phyloP scores from a whole-genome alignment of 2,113 vertebrate species.

The Lates calcarifer region DNA sequence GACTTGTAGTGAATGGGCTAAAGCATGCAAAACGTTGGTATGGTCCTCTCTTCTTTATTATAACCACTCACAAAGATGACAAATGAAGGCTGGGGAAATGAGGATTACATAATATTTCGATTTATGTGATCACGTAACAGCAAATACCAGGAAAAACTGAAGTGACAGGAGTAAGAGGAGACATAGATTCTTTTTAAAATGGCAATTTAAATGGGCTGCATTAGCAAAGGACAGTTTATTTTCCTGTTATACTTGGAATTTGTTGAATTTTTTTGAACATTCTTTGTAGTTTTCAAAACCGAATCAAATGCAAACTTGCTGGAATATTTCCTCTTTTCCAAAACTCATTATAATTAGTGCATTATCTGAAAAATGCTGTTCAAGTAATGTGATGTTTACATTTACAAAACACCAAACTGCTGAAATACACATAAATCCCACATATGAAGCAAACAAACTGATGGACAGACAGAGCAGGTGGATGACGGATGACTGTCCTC shows the following conservation, averaged over 20 bases:
- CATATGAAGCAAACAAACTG: conserved; percentile 9
- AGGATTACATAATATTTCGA: conserved; percentile 19
- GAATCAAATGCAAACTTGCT: conserved; percentile 2
- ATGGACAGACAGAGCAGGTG: conserved; percentile 6
- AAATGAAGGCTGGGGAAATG: conserved; percentile 21
- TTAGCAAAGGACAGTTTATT: background rate
- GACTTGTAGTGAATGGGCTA: conserved; percentile 76
- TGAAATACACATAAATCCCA: background rate
- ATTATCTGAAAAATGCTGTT: background rate
- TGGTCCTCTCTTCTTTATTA: conserved; percentile 67
- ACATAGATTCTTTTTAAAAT: background rate
- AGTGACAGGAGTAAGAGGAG: background rate
- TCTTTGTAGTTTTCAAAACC: background rate
- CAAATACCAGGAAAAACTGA: background rate
- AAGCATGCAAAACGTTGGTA: conserved; percentile 72
- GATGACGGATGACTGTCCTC: conserved; percentile 40
- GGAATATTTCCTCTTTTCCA: background rate
- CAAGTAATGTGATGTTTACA: background rate
- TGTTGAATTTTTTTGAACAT: background rate
- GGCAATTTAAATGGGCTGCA: background rate
- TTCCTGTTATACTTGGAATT: background rate
- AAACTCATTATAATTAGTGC: background rate
- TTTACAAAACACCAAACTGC: background rate
- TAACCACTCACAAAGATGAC: conserved; percentile 37
- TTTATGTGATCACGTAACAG: conserved; percentile 21